A percentile compares a stretch with the other conserved stretches of the same genome.
Conservation (phyloP, 1,140 invertebrate genomes). For the Oscheius sp. region DNA sequence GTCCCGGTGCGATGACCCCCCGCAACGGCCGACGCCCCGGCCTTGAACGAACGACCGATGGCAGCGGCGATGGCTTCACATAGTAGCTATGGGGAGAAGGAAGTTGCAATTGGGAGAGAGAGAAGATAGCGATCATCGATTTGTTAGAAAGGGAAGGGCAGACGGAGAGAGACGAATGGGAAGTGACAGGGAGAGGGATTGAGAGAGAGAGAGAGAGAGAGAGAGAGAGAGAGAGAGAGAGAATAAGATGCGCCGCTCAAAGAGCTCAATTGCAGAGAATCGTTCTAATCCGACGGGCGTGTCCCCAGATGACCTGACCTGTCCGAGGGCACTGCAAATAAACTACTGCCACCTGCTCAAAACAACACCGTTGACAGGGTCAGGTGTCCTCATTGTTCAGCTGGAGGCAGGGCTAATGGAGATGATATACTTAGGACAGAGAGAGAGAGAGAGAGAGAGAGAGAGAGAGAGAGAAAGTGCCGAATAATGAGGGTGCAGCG, state of each 20-base stretch:
- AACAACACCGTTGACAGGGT: no score
- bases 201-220: neutral
- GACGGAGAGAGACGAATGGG: no score
- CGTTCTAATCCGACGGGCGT: neutral
- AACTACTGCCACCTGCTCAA: neutral
- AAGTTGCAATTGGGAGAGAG: no score
- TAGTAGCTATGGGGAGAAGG: no score
- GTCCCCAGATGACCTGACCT: constrained; percentile 11
- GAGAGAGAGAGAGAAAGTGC: neutral
- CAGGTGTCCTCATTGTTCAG: neutral
- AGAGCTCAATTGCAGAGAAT: neutral
- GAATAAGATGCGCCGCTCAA: neutral
- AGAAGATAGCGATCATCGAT: no score
- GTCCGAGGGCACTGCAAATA: constrained; percentile 1
- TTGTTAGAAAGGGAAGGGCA: no score
- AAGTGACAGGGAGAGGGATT: no score
- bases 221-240: neutral
- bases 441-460: neutral
- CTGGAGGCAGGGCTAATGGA: neutral
- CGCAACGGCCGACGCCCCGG: no score
- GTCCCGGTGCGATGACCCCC: no score
- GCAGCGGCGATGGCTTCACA: no score
- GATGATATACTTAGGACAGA: neutral
- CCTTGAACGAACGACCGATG: no score
- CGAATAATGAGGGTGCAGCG: neutral